These are phyloP conservation scores for Orchesellides sinensis DNA, from an alignment of 2,888 invertebrate species.

Conservation along the genomic window DNA sequence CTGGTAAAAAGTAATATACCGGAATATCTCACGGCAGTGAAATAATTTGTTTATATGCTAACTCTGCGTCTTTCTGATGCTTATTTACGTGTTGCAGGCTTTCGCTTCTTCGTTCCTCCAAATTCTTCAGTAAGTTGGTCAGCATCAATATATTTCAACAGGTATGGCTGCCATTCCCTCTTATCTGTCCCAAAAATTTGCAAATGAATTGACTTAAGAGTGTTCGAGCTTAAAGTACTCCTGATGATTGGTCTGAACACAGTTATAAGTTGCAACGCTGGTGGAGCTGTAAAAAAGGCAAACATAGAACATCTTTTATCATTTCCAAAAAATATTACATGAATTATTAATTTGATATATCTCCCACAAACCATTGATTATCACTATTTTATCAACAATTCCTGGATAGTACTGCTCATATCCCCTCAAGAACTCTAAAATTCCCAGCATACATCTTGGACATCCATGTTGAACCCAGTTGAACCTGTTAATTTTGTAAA, in stretches of 20 bases:
- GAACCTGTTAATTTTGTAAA: too few species aligned
- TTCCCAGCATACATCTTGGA: slow-evolving; percentile 33
- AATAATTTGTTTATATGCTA: too few species aligned
- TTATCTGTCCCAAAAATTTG: slow-evolving; percentile 41
- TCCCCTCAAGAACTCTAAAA: slow-evolving; percentile 15
- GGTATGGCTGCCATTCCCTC: slow-evolving; percentile 32
- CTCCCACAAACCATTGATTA: slow-evolving; percentile 53
- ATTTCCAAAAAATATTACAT: too few species aligned
- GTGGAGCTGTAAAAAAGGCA: slow-evolving; percentile 21
- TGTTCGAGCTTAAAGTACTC: slow-evolving; percentile 19
- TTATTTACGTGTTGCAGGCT: too few species aligned
- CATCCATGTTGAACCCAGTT: slow-evolving; percentile 33
- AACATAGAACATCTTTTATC: background rate
- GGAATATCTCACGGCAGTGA: too few species aligned
- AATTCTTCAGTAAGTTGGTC: slow-evolving; percentile 42
- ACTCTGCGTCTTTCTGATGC: too few species aligned
- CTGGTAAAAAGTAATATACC: too few species aligned
- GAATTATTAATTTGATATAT: too few species aligned
- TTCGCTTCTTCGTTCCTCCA: slow-evolving; percentile 37
- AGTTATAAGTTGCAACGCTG: slow-evolving; percentile 19
- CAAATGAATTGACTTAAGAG: slow-evolving; percentile 32
- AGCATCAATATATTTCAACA: slow-evolving; percentile 33
- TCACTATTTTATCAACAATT: slow-evolving; percentile 40
- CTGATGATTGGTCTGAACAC: slow-evolving; percentile 31
- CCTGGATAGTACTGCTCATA: slow-evolving; percentile 46